Base-by-base conservation (phyloP, 2,113 vertebrate genomes). In the human (Homo sapiens) region DNA sequence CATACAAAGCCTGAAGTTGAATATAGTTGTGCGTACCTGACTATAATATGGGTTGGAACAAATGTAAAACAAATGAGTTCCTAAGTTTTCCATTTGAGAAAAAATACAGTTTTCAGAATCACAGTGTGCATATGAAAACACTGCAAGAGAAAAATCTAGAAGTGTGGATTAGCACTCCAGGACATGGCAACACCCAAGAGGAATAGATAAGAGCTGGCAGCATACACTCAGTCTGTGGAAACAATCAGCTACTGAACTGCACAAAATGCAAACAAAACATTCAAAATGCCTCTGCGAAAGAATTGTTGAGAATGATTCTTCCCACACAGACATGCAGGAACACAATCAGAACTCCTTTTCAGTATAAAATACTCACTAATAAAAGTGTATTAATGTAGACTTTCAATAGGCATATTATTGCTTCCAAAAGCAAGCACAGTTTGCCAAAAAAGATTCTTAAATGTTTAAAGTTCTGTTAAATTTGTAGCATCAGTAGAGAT, bases 341-440 rank as follows among this genome's bases (percentile, higher is more conserved):
- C 52, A 95, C 22, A 73, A 78, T 57, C 35, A n/a, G 3, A 61
- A 52, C 48, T 86, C 61, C 92, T 90, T 52, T 85, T 93, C 38
- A 75, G 43, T 18, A 73, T 22, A 61, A 79, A 94, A 81, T 18
- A 22, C 13, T 91, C 20, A 27, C 48, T 83, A 78, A 52, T 38
- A 59, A 50, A 70, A 73, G 55, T n/a, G 32, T 20, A 78, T 73
- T 55, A 16, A 55, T n/a, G n/a, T 27, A 38, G 25, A 92, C 22
- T 38, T 93, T 81, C 18, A 88, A 78, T 18, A 64, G 52, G 59
- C 52, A 79, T 52, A 81, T 30, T 43, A 90, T 30, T 92, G 81
- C n/a, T 95, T 89, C 59, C 27, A 72, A 95, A 88, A 96, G 61
- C 27, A 92, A 90, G 55, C 38, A 27, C 27, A 20, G 78, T 73